Conservation (phyloP, 2,113 vertebrate genomes). For the Barnardius zonarius region DNA sequence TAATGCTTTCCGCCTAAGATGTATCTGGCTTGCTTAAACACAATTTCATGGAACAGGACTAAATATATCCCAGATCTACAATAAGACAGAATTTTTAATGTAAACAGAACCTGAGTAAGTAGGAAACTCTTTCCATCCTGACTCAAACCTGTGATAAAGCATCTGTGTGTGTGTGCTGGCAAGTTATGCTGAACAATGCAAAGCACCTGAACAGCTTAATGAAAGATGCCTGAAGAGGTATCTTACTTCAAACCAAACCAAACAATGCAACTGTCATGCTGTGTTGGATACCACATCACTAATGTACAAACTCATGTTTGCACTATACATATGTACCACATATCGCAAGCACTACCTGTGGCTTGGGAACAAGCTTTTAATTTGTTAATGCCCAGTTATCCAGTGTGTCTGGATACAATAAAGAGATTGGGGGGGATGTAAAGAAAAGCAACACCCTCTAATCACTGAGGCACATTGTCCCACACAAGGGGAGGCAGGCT, state of each 20-base stretch:
- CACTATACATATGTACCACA: background rate
- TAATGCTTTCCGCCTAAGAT: background rate
- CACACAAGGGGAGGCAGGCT: background rate
- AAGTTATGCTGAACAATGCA: background rate
- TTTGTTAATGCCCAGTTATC: background rate
- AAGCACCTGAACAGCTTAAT: background rate
- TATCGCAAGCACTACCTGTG: background rate
- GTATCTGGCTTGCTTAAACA: background rate
- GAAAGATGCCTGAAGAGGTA: background rate
- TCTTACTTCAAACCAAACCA: background rate
- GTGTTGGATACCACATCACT: background rate
- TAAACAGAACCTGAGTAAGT: background rate
- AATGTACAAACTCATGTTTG: background rate
- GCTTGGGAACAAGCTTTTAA: background rate
- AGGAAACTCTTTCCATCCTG: background rate
- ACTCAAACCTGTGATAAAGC: background rate
- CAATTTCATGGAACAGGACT: background rate
- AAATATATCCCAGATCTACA: background rate
- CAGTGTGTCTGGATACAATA: background rate
- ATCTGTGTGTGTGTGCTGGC: background rate
- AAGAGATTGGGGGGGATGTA: background rate
- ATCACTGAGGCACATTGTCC: rapidly evolving
- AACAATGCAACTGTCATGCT: background rate
- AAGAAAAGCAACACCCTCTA: background rate
- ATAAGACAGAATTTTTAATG: background rate